phyloP scores from a whole-genome alignment of 2,113 vertebrate genomes.

The Tragulus kanchil region DNA sequence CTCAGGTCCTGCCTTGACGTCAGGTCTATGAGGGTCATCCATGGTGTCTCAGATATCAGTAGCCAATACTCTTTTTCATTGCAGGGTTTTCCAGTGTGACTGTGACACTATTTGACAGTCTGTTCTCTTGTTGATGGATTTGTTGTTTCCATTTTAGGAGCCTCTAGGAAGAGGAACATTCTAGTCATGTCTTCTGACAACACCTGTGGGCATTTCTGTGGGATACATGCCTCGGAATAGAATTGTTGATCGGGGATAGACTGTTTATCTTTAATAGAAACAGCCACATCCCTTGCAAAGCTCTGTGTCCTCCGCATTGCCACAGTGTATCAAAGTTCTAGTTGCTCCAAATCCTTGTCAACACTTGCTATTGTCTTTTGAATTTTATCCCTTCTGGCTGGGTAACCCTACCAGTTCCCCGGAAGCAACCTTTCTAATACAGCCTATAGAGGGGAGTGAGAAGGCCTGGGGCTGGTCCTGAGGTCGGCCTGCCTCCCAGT shows the following conservation, averaged over 20 bases:
- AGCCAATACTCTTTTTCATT: not conserved
- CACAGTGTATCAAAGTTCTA: not conserved
- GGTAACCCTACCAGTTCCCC: not conserved
- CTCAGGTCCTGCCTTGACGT: not conserved
- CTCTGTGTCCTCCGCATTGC: not conserved
- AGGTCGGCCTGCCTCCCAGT: not conserved
- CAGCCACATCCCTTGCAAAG: not conserved
- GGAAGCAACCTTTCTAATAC: not conserved
- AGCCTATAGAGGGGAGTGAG: not conserved
- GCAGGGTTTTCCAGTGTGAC: not conserved
- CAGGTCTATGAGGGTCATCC: not conserved
- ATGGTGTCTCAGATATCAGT: fast-evolving
- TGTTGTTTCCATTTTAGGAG: not conserved
- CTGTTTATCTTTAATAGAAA: not conserved
- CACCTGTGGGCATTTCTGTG: not conserved
- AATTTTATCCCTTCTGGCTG: not conserved
- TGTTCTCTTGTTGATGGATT: not conserved
- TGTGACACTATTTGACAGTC: not conserved
- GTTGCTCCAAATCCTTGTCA: not conserved
- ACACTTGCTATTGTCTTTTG: not conserved
- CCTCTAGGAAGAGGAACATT: not conserved
- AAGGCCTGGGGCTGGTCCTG: not conserved
- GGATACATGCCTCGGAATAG: not conserved
- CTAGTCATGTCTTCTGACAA: not conserved
- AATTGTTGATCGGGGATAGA: too few relatives aligned